A percentile compares a stretch with the other conserved stretches of the same genome.
Conservation (phyloP, 2,888 invertebrate species). For the Gastracanthus pulcherrimus region DNA sequence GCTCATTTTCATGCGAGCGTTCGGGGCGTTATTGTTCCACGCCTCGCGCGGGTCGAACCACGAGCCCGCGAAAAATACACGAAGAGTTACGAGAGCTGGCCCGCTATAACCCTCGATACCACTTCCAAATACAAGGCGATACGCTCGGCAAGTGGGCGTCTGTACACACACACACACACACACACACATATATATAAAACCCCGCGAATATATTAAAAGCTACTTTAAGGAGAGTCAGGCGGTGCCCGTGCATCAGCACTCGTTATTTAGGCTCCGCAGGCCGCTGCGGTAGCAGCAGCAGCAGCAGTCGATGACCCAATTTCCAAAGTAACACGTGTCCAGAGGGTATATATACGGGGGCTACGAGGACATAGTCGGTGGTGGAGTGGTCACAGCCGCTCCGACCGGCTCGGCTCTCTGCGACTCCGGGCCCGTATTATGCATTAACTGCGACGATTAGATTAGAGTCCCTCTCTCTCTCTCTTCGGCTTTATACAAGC, state of each 20-base stretch:
- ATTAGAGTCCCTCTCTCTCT: not conserved
- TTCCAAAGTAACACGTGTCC: constrained; percentile 22
- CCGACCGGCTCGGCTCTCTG: too few species aligned
- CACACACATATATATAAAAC: not conserved
- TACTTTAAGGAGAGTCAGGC: constrained; percentile 18
- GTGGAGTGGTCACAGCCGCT: constrained; percentile 1
- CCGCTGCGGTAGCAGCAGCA: not conserved
- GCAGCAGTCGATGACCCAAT: constrained; percentile 40
- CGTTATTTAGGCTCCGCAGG: constrained; percentile 10
- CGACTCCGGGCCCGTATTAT: not conserved
- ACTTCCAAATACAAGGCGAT: not conserved
- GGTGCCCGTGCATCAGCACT: not conserved
- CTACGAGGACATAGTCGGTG: not conserved
- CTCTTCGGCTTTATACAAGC: too few species aligned
- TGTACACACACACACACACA: too few species aligned
- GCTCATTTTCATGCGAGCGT: not conserved
- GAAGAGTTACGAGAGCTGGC: not conserved
- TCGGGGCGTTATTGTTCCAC: not conserved
- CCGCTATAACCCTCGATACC: too few species aligned
- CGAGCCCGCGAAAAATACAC: not conserved
- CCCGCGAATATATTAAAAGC: constrained; percentile 20
- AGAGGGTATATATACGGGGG: not conserved
- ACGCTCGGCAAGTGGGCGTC: too few species aligned
- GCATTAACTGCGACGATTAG: constrained; percentile 13
- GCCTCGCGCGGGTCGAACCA: too few species aligned